Evolutionary conservation across 2,888 invertebrate species (phyloP).

Genomic region (Agrochola litura): DNA sequence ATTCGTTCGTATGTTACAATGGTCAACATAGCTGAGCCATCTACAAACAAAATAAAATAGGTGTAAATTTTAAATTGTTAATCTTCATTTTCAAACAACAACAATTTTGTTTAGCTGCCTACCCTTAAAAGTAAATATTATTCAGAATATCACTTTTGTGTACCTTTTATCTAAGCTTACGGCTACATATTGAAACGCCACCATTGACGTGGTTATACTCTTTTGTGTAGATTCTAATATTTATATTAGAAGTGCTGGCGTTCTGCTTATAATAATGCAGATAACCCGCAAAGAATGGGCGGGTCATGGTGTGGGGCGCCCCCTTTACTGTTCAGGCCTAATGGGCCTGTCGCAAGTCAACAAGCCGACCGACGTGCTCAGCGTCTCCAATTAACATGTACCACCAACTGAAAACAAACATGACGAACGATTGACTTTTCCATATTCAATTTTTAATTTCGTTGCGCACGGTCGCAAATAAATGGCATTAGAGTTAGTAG

Average conservation of each 20-base stretch:
- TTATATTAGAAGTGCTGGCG: constrained; percentile 57
- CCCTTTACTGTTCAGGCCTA: constrained; percentile 74
- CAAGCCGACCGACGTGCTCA: constrained; percentile 81
- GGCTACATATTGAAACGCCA: constrained; percentile 9
- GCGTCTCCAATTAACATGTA: constrained; percentile 83
- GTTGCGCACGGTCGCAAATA: constrained; percentile 12
- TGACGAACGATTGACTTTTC: constrained; percentile 74
- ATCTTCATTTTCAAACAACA: constrained; percentile 63
- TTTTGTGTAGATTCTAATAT: constrained; percentile 24
- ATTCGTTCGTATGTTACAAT: constrained; percentile 39
- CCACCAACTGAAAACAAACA: constrained; percentile 80
- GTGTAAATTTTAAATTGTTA: constrained; percentile 60
- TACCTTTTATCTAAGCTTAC: constrained; percentile 36
- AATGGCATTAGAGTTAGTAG: not conserved
- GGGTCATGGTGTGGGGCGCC: constrained; percentile 66
- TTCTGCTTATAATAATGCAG: constrained; percentile 73
- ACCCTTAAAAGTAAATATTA: constrained; percentile 58
- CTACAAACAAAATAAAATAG: constrained; percentile 52
- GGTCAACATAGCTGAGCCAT: constrained; percentile 54
- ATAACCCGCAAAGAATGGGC: constrained; percentile 76
- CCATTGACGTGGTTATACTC: constrained; percentile 18
- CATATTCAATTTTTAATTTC: constrained; percentile 58
- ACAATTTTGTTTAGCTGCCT: constrained; percentile 53
- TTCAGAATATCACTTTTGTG: constrained; percentile 44
- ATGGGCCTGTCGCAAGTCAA: constrained; percentile 85